These are phyloP conservation scores for Idaea straminata DNA, from an alignment of 2,888 invertebrate genomes.

Conservation along the genomic window DNA sequence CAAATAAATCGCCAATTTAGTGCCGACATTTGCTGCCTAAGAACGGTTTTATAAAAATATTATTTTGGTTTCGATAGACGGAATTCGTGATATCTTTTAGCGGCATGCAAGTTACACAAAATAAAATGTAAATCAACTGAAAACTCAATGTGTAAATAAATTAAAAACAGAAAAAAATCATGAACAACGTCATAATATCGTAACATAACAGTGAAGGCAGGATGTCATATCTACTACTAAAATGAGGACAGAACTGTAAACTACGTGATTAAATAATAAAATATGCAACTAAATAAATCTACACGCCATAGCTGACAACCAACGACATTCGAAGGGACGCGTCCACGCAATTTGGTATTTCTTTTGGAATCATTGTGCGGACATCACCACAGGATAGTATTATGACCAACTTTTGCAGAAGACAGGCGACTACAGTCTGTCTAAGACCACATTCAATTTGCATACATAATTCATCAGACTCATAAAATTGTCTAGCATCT, in stretches of 20 bases:
- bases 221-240: not conserved
- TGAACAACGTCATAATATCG: slow-evolving; percentile 1
- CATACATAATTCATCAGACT: not conserved
- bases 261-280: slow-evolving; percentile 5
- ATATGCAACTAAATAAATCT: slow-evolving; percentile 9
- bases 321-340: not conserved
- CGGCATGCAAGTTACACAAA: slow-evolving; percentile 18
- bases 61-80: not conserved
- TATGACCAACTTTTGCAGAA: too few species aligned
- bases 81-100: slow-evolving; percentile 9
- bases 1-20: slow-evolving; percentile 4
- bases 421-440: too few species aligned
- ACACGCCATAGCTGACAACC: slow-evolving; percentile 4
- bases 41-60: not conserved
- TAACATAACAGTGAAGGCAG: not conserved
- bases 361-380: too few species aligned
- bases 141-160: slow-evolving; percentile 2
- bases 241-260: not conserved
- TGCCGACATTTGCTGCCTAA: not conserved
- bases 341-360: not conserved
- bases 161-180: slow-evolving; percentile 7
- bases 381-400: not conserved
- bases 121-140: slow-evolving; percentile 3
- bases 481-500: not conserved
- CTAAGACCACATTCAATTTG: not conserved